Percentiles rank a stretch among this genome's conserved stretches.
These are phyloP conservation scores for Columba livia DNA, from an alignment of 2,113 vertebrate species.

Conservation along the genomic window DNA sequence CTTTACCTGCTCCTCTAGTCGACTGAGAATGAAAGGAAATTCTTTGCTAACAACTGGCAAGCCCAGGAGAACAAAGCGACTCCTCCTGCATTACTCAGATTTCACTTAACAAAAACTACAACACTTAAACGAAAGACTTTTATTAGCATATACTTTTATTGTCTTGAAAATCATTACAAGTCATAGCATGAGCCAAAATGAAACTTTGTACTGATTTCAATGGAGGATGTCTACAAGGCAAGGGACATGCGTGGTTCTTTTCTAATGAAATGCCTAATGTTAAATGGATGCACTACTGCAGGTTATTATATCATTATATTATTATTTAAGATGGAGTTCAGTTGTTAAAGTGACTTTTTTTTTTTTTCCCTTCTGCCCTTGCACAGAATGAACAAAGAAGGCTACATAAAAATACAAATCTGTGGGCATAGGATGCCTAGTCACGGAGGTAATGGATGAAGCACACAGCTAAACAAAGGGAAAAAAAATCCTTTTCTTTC, in stretches of 20 bases:
- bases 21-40: neutral
- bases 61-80: neutral
- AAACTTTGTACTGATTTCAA: neutral
- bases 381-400: neutral
- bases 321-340: neutral
- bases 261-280: neutral
- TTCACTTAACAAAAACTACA: neutral
- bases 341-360: neutral
- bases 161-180: neutral
- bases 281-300: neutral
- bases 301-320: neutral
- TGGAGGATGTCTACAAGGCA: neutral
- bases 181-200: neutral
- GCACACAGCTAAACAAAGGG: neutral
- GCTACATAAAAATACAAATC: neutral
- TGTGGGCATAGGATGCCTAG: neutral
- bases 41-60: neutral
- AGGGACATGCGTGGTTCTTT: neutral
- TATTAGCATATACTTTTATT: neutral
- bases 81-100: neutral
- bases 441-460: neutral
- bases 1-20: neutral
- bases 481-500: neutral
- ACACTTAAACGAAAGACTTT: neutral
- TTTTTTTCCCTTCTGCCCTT: neutral